Base-by-base conservation (phyloP, 2,888 invertebrate genomes). In the Chrysomela aeneicollis region DNA sequence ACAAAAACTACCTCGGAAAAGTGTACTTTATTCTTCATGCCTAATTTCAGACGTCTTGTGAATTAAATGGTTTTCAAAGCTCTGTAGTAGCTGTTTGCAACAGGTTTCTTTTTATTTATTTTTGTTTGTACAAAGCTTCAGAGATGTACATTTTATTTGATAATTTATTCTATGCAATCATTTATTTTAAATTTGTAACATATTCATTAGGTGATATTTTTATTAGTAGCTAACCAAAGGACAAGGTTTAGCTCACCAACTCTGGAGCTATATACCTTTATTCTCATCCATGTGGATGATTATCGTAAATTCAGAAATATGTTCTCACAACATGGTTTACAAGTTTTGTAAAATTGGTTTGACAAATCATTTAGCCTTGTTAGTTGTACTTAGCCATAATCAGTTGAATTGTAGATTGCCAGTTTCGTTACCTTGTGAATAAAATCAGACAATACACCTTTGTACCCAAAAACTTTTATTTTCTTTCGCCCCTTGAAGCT, bases 141-240 rank as follows among this genome's bases (percentile, higher is more conserved):
- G 61, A 59, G 70, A 59, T 68, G 70, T 70, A 68, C 65, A 70
- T 70, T 70, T 68, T 66, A 52, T 68, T 63, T 64, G 46, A 22
- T 51, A 68, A 37, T 37, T 68, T 61, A 70, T 66, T 70, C 63
- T 42, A 42, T 63, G 66, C 62, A 21, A 12, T 35, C 26, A 21
- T 55, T 55, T 60, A 54, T 55, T 57, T 49, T 12, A 49, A 57
- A 26, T 30, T 57, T 57, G 46, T 47, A 17, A 47, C 15, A 46
- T 57, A 19, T 26, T 26, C 46, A 21, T 9, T 5, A 17, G 10
- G 30, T 6, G 18, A 42, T 15, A 15, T 9, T 35, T 35, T 9
- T 9, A 9, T 42, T 42, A 12, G 15, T 42, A 4, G 15, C 4
- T 12, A 15, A 42, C 15, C 42, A 15, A 42, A 15, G 15, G 42